Evolutionary conservation across 2,113 vertebrate genomes (phyloP).

Genomic region (Callopanchax toddi): DNA sequence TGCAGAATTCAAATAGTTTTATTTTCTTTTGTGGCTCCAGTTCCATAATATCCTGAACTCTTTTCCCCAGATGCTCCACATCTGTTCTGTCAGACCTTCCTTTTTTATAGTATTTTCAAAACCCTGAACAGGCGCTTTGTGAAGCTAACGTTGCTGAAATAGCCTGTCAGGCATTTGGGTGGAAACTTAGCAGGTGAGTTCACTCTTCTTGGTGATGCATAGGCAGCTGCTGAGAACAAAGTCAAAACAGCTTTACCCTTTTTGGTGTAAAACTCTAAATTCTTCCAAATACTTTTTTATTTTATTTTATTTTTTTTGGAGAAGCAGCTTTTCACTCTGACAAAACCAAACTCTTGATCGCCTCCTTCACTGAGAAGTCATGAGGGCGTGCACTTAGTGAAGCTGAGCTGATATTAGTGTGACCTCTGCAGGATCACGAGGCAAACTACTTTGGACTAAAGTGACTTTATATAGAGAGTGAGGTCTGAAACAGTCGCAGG

Average conservation of each 20-base stretch:
- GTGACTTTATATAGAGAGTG: neutral
- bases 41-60: neutral
- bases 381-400: neutral
- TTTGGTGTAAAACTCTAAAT: neutral
- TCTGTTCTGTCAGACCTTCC: neutral
- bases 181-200: neutral
- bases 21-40: neutral
- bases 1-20: no score
- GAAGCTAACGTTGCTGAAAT: neutral
- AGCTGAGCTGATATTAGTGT: neutral
- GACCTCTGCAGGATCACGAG: conserved; percentile 6
- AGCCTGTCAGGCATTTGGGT: no score
- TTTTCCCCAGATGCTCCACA: neutral
- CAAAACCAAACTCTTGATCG: neutral
- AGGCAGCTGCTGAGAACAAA: neutral
- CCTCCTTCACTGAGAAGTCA: neutral
- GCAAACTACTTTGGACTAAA: neutral
- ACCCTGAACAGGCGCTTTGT: no score
- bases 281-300: neutral
- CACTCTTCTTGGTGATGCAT: no score
- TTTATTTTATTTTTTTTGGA: no score
- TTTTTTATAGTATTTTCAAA: neutral
- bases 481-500: neutral
- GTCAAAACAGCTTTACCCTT: neutral
- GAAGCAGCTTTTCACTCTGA: neutral